Base-by-base conservation (phyloP, 2,888 invertebrate genomes). In the Pristionchus japonicus region DNA sequence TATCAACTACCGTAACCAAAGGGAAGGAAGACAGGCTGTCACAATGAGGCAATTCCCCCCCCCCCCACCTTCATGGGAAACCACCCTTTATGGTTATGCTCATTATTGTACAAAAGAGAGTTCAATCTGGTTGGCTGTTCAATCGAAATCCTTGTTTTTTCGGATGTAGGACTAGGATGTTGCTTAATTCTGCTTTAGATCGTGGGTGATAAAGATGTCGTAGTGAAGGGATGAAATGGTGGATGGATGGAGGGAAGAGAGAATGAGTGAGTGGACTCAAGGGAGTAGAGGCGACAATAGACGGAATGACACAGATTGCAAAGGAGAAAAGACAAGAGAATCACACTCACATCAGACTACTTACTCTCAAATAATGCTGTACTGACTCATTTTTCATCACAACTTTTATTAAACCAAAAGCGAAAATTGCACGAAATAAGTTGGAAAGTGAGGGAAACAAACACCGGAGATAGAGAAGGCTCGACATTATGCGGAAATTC, bases 261-360 rank as follows among this genome's bases (percentile, higher is more conserved):
- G 43, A 57, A 85, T 57, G 85, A 85, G 23, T 31, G 85, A 85
- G 31, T 37, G 64, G 61, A 61, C 85, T 43, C 82, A 27, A 23
- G 82, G 82, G 82, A 57, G 34, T n/a, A 40, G 61, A 85, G 64
- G 85, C 64, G 85, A 85, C 85, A 85, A 85, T 64, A 31, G 64
- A 83, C 17, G 82, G 34, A 83, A 37, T 83, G 82, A 83, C 82
- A 83, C 15, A 27, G 20, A 52, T 52, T 77, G n/a, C 7, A 11
- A 43, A 11, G 47, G 43, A 70, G 47, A 43, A 20, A 43, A 77
- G 23, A 27, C n/a, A 6, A 40, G 47, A 77, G 27, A 43, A 70
- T 70, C 37, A 0, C 3, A 40, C 37, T 31, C 1, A 64, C 13
- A 27, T 34, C 31, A 70, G 31, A 15, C 20, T n/a, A 77, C 37